Evolutionary conservation across 2,113 vertebrate species (phyloP), one percentile per base, ranked within the genome.

Genomic region (Thoracochromis brauschi): DNA sequence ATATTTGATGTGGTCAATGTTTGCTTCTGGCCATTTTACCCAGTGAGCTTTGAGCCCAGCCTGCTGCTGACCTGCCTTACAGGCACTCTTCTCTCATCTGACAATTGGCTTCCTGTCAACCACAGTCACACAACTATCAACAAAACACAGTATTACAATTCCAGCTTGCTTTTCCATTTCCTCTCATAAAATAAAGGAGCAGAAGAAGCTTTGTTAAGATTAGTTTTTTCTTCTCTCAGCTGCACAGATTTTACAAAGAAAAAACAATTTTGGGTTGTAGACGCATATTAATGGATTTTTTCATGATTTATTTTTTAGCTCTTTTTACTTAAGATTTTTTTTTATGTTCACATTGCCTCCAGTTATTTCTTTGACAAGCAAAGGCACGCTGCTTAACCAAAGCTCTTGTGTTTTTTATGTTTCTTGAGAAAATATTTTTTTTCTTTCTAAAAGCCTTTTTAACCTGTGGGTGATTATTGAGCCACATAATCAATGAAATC

Each of bases 1-100:
- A 80, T 90, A 93, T 88, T 88, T 93, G 92, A 93, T 87, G 57
- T 92, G 81, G 93, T 94, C 93, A 95, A 89, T 93, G 90, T 86
- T 89, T 86, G 86, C 91, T 90, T 84, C 63, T 31, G 82, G 92
- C 83, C 82, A 78, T 92, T 94, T 92, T 65, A 91, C 53, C 80
- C 91, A 68, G 82, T 87, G 80, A 89, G 92, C 84, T 93, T 65
- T 86, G 86, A 91, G 90, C 88, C 91, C 90, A 78, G 84, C 85
- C 29, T 87, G 87, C 85, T 47, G 88, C 84, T 94, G 94, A 93
- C 93, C 95, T 94, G 92, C 93, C 94, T 91, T 65, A 26, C 82
- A 88, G 92, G 89, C 91, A 83, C 92, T 92, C 80, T 83, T 85
- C 86, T 86, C 89, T 94, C 91, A 88, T 90, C 88, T 82, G 87